Conservation (phyloP, 2,797 vertebrate species). For the Rhinophrynus dorsalis region DNA sequence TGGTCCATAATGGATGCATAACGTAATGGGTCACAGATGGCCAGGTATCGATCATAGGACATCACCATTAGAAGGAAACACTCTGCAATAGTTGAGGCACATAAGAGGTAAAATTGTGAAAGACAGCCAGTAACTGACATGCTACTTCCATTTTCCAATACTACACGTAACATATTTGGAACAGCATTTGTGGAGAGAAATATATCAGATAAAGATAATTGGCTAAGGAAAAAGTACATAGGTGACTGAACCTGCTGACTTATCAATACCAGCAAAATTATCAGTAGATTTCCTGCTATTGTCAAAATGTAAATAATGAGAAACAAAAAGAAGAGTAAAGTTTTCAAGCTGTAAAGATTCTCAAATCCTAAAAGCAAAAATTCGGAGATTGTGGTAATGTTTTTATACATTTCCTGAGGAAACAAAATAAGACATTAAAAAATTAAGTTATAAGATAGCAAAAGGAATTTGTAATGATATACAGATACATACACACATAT, state of each 20-base stretch:
- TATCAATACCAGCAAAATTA: conserved; percentile 48
- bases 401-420: background rate
- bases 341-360: conserved; percentile 13
- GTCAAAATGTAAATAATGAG: conserved; percentile 52
- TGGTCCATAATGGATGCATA: conserved; percentile 60
- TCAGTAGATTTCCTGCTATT: conserved; percentile 50
- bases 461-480: too few relatives aligned
- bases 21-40: conserved; percentile 66
- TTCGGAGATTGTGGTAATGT: conserved; percentile 28
- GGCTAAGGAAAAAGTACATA: conserved; percentile 58
- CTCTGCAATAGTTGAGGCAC: conserved; percentile 65
- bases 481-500: too few relatives aligned
- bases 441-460: too few relatives aligned
- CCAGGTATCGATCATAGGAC: conserved; percentile 68
- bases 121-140: conserved; percentile 62
- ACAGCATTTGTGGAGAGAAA: conserved; percentile 62
- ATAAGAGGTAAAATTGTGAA: conserved; percentile 63
- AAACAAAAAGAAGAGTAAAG: conserved; percentile 41
- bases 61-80: conserved; percentile 68
- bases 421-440: too few relatives aligned
- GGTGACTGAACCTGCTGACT: conserved; percentile 48
- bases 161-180: conserved; percentile 54
- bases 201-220: conserved; percentile 67
- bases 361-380: conserved; percentile 52
- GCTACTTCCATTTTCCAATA: conserved; percentile 41